Base-by-base conservation (phyloP, 2,888 invertebrate genomes). In the Thymelicus lineola region DNA sequence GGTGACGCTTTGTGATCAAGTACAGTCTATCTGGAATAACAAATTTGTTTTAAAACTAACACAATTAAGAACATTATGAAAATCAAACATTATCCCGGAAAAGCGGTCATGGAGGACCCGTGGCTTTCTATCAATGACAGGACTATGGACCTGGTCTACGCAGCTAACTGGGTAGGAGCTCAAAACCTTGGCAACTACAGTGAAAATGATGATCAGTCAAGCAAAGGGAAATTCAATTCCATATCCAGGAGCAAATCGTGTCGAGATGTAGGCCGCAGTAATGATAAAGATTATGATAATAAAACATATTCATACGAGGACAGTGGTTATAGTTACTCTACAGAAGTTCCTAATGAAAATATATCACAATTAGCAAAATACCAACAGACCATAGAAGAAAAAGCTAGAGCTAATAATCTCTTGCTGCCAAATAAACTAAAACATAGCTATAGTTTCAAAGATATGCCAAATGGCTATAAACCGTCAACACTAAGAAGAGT, bases 161-260 rank as follows among this genome's bases (percentile, higher is more conserved):
- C 97, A 79, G 97, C 97, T 45, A 97, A 97, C 84, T 97, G 97
- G 97, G 94, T 96, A 73, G 96, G 97, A 80, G 95, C 96, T n/a
- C 90, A 93, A 73, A 95, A 94, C 82, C 87, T 95, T 63, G 92
- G 92, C 67, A 88, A 85, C 55, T 91, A 87, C 73, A 88, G 86
- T 75, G 89, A 84, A 82, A 90, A 83, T 79, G 91, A 82, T 65
- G 82, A 82, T 71, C 81, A 84, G 58, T 81, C 86, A 38, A 86
- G 84, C 60, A 87, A 85, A 73, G 79, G 78, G 28, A 91, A 90
- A 83, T 89, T 89, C 60, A 94, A 93, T 75, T 87, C 94, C 14
- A 89, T 94, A 84, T 91, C 94, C 48, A 86, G 94, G 83, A 94
- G 93, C 74, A 94, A 93, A 75, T 94, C 94, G 7, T 94, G 92